Evolutionary conservation across 1,140 invertebrate species (phyloP).

Genomic region (Hyles vespertilio): DNA sequence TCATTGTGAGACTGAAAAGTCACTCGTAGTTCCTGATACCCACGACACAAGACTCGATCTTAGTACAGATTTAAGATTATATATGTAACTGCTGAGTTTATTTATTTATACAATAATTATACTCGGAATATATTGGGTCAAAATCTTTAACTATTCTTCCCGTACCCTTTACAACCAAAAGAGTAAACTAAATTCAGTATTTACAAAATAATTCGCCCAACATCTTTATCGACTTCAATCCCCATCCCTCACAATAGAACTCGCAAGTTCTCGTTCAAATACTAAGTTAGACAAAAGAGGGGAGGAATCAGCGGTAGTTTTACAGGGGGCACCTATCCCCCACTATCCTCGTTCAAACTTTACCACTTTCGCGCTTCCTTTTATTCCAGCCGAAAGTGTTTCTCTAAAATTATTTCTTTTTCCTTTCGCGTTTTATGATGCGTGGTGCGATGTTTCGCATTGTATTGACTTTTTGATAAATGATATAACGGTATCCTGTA

Average conservation of each 20-base stretch:
- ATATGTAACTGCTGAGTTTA: too few relatives aligned
- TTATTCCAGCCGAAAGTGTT: conserved; percentile 59
- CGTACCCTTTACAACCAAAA: too few relatives aligned
- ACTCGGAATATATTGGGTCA: too few relatives aligned
- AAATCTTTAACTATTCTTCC: too few relatives aligned
- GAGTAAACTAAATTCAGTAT: too few relatives aligned
- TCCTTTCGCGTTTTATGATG: conserved; percentile 38
- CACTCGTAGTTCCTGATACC: too few relatives aligned
- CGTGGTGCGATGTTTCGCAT: conserved; percentile 21
- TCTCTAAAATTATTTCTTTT: conserved; percentile 64
- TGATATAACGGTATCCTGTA: background rate
- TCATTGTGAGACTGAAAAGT: too few relatives aligned
- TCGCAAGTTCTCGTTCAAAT: conserved; percentile 51
- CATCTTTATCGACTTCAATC: background rate
- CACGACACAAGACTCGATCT: too few relatives aligned
- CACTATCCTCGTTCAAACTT: conserved; percentile 60
- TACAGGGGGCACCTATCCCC: conserved; percentile 46
- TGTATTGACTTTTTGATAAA: conserved; percentile 2
- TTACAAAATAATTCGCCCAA: background rate
- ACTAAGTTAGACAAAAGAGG: conserved; percentile 71
- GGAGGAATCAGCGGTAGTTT: conserved; percentile 66
- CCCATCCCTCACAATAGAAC: conserved; percentile 49
- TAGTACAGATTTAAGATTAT: too few relatives aligned
- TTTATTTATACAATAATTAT: too few relatives aligned
- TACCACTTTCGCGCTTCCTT: conserved; percentile 66